Evolutionary conservation across 2,797 vertebrate species (phyloP).

Genomic region (Chiloscyllium punctatum): DNA sequence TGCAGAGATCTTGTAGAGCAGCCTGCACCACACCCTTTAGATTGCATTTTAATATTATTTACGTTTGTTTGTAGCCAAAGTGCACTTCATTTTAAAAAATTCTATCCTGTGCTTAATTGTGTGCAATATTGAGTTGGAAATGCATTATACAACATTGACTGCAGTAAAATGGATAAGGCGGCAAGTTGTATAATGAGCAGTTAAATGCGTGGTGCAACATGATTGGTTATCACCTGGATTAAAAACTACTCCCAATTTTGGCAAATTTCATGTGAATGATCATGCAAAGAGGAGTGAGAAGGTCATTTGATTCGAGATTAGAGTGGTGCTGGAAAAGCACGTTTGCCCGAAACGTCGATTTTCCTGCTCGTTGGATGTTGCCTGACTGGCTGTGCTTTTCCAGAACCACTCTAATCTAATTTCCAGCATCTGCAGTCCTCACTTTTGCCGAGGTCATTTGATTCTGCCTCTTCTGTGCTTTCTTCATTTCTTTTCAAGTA

Average conservation of each 20-base stretch:
- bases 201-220: background rate
- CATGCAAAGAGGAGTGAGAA: background rate
- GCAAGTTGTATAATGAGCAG: background rate
- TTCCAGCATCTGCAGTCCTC: too few species aligned
- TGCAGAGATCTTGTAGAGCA: background rate
- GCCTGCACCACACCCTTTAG: background rate
- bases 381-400: too few species aligned
- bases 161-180: background rate
- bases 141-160: background rate
- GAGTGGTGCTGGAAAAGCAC: too few species aligned
- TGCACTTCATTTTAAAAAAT: too few species aligned
- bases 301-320: too few species aligned
- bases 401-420: too few species aligned
- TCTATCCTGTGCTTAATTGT: background rate
- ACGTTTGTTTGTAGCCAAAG: background rate
- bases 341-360: too few species aligned
- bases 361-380: too few species aligned
- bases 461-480: too few species aligned
- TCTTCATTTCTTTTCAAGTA: too few species aligned
- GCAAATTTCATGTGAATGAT: background rate
- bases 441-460: background rate
- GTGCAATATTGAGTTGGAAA: background rate
- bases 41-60: background rate
- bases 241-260: background rate
- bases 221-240: background rate